Conservation (phyloP, 2,797 vertebrate species). For the Oreonectes daqikongensis region DNA sequence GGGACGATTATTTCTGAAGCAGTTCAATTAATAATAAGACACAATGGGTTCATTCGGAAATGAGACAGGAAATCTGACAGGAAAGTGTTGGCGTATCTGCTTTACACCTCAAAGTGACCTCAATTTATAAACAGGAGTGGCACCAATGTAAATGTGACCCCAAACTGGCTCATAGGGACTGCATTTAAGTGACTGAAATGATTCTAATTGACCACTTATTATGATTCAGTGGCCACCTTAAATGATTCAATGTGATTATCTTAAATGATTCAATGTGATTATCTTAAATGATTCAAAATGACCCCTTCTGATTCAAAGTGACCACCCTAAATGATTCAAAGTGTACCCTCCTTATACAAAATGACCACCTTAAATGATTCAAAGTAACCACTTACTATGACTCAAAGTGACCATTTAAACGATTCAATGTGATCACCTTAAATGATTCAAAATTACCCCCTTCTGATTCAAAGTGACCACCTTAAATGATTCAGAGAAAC, state of each 20-base stretch:
- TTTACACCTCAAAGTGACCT: constrained; percentile 20
- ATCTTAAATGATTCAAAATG: neutral
- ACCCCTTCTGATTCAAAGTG: neutral
- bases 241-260: neutral
- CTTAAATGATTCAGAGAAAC: neutral
- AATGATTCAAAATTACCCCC: neutral
- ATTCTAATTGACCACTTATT: neutral
- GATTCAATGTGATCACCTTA: neutral
- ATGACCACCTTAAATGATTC: neutral
- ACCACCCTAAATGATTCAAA: neutral
- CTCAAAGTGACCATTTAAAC: neutral
- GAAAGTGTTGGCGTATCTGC: neutral
- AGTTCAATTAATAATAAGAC: constrained; percentile 49
- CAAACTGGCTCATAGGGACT: neutral
- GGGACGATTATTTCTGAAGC: constrained; percentile 39
- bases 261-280: neutral
- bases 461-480: neutral
- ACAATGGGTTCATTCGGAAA: constrained; percentile 41
- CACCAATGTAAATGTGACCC: neutral
- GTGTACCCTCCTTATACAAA: neutral
- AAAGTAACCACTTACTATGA: neutral
- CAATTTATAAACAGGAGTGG: neutral
- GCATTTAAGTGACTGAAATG: neutral
- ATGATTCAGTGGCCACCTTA: too few species aligned
- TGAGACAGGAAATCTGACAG: constrained; percentile 17